Evolutionary conservation across 2,888 invertebrate genomes (phyloP), one percentile per base, ranked within the genome.

Genomic region (Eilema caniola): DNA sequence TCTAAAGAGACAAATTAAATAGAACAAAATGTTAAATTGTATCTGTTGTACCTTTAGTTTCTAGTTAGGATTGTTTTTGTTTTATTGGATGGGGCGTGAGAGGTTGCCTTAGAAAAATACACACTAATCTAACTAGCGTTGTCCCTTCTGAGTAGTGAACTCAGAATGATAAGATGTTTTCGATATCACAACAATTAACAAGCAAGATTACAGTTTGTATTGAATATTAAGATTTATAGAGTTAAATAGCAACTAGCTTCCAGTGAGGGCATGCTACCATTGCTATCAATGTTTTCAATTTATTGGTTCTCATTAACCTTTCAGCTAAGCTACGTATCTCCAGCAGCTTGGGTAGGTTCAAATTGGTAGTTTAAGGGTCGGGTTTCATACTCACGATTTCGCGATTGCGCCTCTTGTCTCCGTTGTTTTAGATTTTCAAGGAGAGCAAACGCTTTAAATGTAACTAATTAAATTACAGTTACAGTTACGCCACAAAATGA

Each of bases 1-100:
- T 56, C 59, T 24, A 37, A 69, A 67, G 24, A 33, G 33, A 66
- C 23, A 33, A 24, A 57, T 53, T 62, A 14, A 28, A 61, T 31
- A 3, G n/a, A 16, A 61, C 23, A 11, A n/a, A 61, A 31, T 61
- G 28, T n/a, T 28, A 10, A 61, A 28, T 20, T 61, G 25, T 59
- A 20, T 53, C 53, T 53, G 53, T 53, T 53, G 53, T 2, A 25
- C 3, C 24, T 12, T 24, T 12, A 0, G 24, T 59, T 25, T 5
- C 14, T 14, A 24, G 0, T 59, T 25, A 16, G 24, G 4, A 2
- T 23, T 11, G 23, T 11, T 56, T 56, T 23, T 56, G 1, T 23
- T 23, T 8, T 7, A 56, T 23, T 37, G 37, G 1, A 14, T 37
- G 16, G 47, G 47, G 47, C 20, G 47, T 47, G 47, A 47, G 16